phyloP scores from a whole-genome alignment of 2,888 invertebrate genomes.

The Agrypnus murinus region DNA sequence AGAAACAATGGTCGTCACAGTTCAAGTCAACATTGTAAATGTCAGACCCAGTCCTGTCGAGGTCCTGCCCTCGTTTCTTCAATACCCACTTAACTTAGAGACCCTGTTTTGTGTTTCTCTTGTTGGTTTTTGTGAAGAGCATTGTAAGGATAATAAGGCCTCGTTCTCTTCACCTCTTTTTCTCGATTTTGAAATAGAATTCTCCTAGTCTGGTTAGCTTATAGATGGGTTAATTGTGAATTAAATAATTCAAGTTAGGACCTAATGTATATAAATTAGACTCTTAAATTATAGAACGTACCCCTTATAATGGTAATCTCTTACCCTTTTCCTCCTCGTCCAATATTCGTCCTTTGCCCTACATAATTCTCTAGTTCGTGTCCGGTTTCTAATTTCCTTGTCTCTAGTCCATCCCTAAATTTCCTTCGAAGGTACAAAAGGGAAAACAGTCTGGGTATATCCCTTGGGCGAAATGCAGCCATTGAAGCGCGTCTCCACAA shows the following conservation, averaged over 20 bases:
- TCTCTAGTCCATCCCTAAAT: conserved; percentile 19
- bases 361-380: conserved; percentile 24
- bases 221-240: too few species aligned
- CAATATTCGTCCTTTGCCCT: conserved; percentile 26
- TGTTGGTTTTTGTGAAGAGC: conserved; percentile 4
- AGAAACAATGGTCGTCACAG: conserved; percentile 22
- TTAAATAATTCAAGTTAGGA: too few species aligned
- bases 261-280: conserved; percentile 18
- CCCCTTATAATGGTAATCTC: conserved; percentile 21
- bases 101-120: conserved; percentile 26
- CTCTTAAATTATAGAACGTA: not conserved
- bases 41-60: conserved; percentile 16
- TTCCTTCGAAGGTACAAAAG: conserved; percentile 13
- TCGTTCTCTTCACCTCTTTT: too few species aligned
- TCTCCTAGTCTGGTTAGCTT: too few species aligned
- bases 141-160: not conserved
- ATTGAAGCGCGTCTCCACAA: conserved; percentile 19
- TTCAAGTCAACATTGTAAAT: conserved; percentile 27
- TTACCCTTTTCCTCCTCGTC: conserved; percentile 14
- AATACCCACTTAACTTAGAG: conserved; percentile 20
- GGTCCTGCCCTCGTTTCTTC: conserved; percentile 22
- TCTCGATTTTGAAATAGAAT: too few species aligned
- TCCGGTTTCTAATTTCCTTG: conserved; percentile 27
- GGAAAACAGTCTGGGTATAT: not conserved
- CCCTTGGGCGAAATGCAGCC: not conserved